Conservation (phyloP, 2,888 invertebrate genomes). For the Listrodromus nycthemerus region DNA sequence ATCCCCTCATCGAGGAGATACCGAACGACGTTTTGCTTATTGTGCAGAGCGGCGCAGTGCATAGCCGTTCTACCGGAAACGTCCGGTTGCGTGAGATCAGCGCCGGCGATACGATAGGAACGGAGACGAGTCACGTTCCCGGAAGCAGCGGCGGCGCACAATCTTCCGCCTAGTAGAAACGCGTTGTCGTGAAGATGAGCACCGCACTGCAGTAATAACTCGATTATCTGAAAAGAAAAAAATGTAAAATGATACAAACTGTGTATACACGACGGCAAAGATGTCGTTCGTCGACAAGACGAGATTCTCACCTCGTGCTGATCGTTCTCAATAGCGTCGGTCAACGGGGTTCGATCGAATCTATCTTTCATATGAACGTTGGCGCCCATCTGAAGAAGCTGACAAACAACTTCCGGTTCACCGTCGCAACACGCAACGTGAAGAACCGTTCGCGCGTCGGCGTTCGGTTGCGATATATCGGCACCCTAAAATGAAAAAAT, state of each 20-base stretch:
- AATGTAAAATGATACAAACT: slow-evolving; percentile 8
- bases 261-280: not conserved
- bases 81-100: slow-evolving; percentile 88
- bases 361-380: slow-evolving; percentile 92
- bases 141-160: slow-evolving; percentile 88
- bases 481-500: slow-evolving; percentile 87
- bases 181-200: slow-evolving; percentile 89
- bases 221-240: slow-evolving; percentile 85
- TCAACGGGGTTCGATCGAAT: slow-evolving; percentile 89
- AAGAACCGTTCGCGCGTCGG: slow-evolving; percentile 91
- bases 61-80: slow-evolving; percentile 88
- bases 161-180: slow-evolving; percentile 88
- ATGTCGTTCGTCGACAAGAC: not conserved
- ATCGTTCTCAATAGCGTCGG: slow-evolving; percentile 89
- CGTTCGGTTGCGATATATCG: slow-evolving; percentile 90
- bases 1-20: slow-evolving; percentile 86
- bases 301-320: slow-evolving; percentile 84
- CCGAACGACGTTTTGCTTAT: slow-evolving; percentile 85
- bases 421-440: slow-evolving; percentile 93
- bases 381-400: slow-evolving; percentile 91
- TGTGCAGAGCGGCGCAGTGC: slow-evolving; percentile 89
- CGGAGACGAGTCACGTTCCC: slow-evolving; percentile 87
- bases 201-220: slow-evolving; percentile 90
- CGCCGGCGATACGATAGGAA: slow-evolving; percentile 89
- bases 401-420: slow-evolving; percentile 88